phyloP scores from a whole-genome alignment of 2,113 vertebrate species.

The Nesogale talazaci region DNA sequence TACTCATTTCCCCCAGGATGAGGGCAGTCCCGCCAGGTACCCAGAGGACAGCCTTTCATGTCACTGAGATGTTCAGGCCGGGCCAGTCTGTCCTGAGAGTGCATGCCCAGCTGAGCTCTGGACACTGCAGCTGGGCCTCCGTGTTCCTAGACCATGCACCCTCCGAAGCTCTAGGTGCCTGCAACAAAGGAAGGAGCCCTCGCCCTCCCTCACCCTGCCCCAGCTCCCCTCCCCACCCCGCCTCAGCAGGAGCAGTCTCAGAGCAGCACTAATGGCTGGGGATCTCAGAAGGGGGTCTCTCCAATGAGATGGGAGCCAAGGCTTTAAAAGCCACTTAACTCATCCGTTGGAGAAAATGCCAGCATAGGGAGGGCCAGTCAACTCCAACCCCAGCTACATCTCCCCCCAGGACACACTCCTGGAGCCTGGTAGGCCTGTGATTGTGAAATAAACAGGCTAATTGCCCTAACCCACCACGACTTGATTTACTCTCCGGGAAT shows the following conservation, averaged over 20 bases:
- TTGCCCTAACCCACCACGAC: conserved; percentile 13
- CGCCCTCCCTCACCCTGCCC: too few species aligned
- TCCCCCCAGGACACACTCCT: background rate
- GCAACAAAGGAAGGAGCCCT: too few species aligned
- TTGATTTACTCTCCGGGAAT: conserved; percentile 62
- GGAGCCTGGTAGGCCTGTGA: background rate
- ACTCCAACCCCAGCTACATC: accelerated
- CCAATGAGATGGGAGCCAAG: conserved; percentile 8
- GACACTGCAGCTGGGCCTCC: background rate
- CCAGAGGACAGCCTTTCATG: background rate
- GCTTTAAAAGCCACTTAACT: conserved; percentile 80
- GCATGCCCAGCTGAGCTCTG: background rate
- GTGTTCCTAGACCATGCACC: background rate
- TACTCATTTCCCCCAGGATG: background rate
- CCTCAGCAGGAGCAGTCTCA: background rate
- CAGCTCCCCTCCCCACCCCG: background rate
- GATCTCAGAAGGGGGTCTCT: conserved; percentile 64
- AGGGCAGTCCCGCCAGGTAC: background rate
- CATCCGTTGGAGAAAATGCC: conserved; percentile 56
- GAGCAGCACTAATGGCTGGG: conserved; percentile 59
- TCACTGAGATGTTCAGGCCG: background rate
- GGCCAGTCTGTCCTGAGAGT: background rate
- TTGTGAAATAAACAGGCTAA: conserved; percentile 19
- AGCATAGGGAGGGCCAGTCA: background rate
- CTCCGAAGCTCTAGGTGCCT: background rate